Evolutionary conservation across 2,888 invertebrate genomes (phyloP).

Genomic region (Charanyca ferruginea): DNA sequence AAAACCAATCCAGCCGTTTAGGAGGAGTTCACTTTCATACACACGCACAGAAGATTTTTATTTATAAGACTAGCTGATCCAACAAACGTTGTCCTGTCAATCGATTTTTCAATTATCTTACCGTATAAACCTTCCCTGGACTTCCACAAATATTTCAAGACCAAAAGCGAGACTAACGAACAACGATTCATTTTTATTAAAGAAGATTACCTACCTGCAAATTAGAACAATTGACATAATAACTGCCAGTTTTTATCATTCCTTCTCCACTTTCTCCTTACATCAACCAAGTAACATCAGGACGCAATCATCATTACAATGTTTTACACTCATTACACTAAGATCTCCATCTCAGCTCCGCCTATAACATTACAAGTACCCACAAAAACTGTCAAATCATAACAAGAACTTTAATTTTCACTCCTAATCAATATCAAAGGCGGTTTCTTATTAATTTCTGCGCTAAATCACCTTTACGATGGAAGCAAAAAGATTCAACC

Average conservation of each 20-base stretch:
- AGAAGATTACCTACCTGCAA: no score
- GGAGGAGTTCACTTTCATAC: no score
- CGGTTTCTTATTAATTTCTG: slow-evolving; percentile 85
- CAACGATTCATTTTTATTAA: no score
- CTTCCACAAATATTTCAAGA: no score
- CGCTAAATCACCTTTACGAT: slow-evolving; percentile 85
- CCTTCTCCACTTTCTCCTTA: background rate
- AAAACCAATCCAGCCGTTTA: no score
- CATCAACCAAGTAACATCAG: slow-evolving; percentile 28
- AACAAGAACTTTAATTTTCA: slow-evolving; percentile 75
- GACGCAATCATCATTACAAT: slow-evolving; percentile 34
- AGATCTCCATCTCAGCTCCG: slow-evolving; percentile 6
- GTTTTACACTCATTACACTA: slow-evolving; percentile 45
- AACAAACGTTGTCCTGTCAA: no score
- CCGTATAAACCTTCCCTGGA: no score
- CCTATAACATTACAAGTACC: slow-evolving; percentile 37
- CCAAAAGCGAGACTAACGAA: no score
- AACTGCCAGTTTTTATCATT: slow-evolving; percentile 11
- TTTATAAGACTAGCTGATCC: no score
- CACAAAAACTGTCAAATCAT: slow-evolving; percentile 55
- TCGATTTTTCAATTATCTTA: no score
- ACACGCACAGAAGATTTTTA: no score
- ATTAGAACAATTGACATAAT: no score
- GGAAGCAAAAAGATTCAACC: slow-evolving; percentile 84
- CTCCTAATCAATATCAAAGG: slow-evolving; percentile 84